Conservation (phyloP, 2,888 invertebrate genomes). For the Eupsilia transversa region DNA sequence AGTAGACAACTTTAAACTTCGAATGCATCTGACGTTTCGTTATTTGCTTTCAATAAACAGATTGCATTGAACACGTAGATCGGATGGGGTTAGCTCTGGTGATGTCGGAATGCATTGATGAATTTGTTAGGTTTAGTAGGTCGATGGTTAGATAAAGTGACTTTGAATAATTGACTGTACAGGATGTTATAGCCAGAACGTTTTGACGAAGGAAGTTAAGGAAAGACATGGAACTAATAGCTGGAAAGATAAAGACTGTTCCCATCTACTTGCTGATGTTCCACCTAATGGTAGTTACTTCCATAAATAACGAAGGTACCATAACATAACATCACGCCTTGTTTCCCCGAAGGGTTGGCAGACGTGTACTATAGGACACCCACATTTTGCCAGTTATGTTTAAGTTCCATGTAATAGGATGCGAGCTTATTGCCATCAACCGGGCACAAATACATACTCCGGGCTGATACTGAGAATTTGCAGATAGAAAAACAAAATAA, state of each 20-base stretch:
- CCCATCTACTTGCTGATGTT: not conserved
- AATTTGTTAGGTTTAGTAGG: slow-evolving; percentile 9
- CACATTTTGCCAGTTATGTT: no score
- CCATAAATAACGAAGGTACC: not conserved
- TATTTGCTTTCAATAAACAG: slow-evolving; percentile 64
- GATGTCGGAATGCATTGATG: slow-evolving; percentile 28
- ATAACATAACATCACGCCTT: no score
- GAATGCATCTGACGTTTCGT: slow-evolving; percentile 58
- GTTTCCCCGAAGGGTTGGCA: no score
- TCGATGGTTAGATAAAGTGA: not conserved
- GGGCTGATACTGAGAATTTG: no score
- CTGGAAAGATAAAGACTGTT: not conserved
- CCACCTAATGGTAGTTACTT: not conserved
- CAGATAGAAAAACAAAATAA: no score
- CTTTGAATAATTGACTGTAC: not conserved
- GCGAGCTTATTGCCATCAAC: no score
- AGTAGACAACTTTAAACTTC: slow-evolving; percentile 49
- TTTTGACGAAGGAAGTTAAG: no score
- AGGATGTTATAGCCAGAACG: no score
- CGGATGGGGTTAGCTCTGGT: slow-evolving; percentile 22
- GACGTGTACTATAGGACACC: no score
- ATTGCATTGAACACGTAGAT: slow-evolving; percentile 32
- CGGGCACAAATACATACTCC: no score
- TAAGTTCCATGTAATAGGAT: no score
- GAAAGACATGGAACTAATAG: not conserved